These are phyloP conservation scores for Pteronura brasiliensis DNA, from an alignment of 2,113 vertebrate species.

Conservation along the genomic window DNA sequence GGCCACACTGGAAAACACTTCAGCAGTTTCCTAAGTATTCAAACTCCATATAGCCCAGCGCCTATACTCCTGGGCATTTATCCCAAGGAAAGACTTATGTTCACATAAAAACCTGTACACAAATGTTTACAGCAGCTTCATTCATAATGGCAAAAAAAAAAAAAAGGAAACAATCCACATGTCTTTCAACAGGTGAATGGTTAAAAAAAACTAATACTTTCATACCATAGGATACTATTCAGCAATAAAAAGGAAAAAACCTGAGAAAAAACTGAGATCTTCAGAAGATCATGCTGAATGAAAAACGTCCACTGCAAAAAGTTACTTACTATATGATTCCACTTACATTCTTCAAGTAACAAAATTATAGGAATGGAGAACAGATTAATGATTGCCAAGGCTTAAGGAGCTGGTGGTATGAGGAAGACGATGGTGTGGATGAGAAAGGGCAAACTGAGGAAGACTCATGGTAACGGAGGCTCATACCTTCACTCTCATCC, in stretches of 20 bases:
- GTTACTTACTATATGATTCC: neutral
- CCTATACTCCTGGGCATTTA: neutral
- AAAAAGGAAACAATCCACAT: neutral
- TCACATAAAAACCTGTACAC: neutral
- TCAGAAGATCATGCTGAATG: neutral
- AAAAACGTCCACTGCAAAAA: neutral
- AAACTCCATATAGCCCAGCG: neutral
- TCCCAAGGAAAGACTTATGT: neutral
- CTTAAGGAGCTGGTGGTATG: neutral
- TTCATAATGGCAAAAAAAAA: neutral
- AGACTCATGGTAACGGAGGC: neutral
- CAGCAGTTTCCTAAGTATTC: neutral
- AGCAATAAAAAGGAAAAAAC: slow-evolving; percentile 13
- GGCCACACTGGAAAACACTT: neutral
- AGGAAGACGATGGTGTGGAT: neutral
- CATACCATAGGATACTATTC: neutral
- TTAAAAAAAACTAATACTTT: neutral
- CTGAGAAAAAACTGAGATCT: neutral
- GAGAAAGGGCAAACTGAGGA: neutral
- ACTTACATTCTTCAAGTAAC: neutral
- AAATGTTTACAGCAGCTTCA: neutral
- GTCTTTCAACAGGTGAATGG: neutral
- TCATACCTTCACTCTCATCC: neutral
- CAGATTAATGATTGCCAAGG: neutral
- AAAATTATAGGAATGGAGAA: neutral